Evolutionary conservation across 1,140 invertebrate genomes (phyloP), one percentile per base, ranked within the genome.

Genomic region (Hylaeus volcanicus): DNA sequence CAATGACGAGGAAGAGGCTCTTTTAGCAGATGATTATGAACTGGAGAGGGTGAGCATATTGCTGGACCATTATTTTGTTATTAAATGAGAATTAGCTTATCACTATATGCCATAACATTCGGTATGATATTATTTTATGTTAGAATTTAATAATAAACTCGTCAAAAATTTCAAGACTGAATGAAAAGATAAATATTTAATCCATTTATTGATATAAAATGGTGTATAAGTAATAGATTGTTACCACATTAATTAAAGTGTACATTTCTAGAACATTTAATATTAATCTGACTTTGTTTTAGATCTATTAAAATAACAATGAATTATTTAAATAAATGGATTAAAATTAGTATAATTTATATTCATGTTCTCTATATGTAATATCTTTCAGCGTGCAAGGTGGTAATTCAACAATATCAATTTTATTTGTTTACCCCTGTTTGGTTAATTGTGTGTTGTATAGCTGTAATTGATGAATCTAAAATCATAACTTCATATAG

Each of bases 1-100:
- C 74, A 93, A 94, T 82, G 93, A 94, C 70, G 93, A 94, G 77
- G 93, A 94, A 89, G 93, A 94, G 84, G 93, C 93, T 4, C 90
- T 94, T 48, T 87, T 94, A 88, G 93, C 93, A 12, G 93, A 93
- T 79, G 93, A 94, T 88, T 92, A 91, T 90, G 92, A 93, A 84
- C 74, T 91, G 79, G 93, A 93, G 71, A 92, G 90, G 92, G 93
- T 93, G 89, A 93, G 92, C 88, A 89, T 89, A 83, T 85, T 87
- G 88, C 87, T 89, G 84, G 82, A 88, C 79, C 69, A 87, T 88
- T 90, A 82, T 78, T 84, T 77, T 84, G 45, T 81, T 81, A 39
- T 81, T 80, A 83, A 71, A 74, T 64, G n/a, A 55, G 48, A 66
- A 58, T 56, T 69, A 61, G 64, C 15, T 48, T 8, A 55, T n/a